Evolutionary conservation across 2,888 invertebrate species (phyloP), one percentile per base, ranked within the genome.

Genomic region (Scelioninae gen. 1): DNA sequence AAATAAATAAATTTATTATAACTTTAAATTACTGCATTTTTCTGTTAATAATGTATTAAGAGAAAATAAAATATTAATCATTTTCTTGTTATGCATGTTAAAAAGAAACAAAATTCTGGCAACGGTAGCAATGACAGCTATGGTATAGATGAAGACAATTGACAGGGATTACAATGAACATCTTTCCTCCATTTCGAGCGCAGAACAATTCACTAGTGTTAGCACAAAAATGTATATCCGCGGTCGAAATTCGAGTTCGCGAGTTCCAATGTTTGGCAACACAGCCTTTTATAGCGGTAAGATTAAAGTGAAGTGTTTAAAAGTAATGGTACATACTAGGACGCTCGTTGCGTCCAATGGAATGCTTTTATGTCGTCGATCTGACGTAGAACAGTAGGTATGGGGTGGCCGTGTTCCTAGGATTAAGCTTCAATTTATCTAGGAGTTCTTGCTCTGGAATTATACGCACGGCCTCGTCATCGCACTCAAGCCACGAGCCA

Each of bases 381-480:
- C 90, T 95, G 58, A 95, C 96, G 91, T 97, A 97, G 93, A 97
- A 97, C 56, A 97, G 93, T 72, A 97, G 94, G 93, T 97, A 97
- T 0, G 97, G 97, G 0, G 97, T 97, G 29, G 97, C 96, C 0
- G 96, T 96, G 49, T 96, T 96, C 83, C 95, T 94, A 82, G 95
- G 93, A 88, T 95, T 95, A 58, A 95, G 95, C 1, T 96, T 95
- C 65, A 97, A 93, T 78, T 97, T 94, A 85, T 96, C 96, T 86
- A 95, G 95, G 86, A 97, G 95, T 90, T 97, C 97, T 43, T 95
- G 94, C 89, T 95, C 94, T 34, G 96, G 95, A 91, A 97, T 95
- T 8, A 96, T 95, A 86, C 95, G 95, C 68, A 97, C 96, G 81
- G 96, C 95, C 85, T 97, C 97, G 90, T 97, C 97, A 91, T 97